Evolutionary conservation across 2,113 vertebrate genomes (phyloP).

Genomic region (Brachyhypopomus occidentalis): DNA sequence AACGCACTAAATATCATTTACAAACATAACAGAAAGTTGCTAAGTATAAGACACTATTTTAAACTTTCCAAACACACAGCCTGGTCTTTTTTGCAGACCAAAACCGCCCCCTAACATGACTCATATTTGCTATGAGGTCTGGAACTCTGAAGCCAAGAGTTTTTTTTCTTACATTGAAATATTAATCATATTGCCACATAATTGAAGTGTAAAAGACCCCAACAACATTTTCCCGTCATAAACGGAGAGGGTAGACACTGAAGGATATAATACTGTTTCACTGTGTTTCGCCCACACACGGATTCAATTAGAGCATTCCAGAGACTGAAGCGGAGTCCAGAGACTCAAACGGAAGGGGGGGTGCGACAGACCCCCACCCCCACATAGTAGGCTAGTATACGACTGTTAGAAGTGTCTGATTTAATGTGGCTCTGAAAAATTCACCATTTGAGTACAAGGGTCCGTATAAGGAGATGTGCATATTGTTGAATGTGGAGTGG

Average conservation of each 20-base stretch:
- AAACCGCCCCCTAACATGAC: neutral
- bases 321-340: slow-evolving; percentile 48
- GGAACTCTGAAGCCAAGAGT: slow-evolving; percentile 16
- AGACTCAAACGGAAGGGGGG: slow-evolving; percentile 48
- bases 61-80: neutral
- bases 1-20: neutral
- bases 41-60: neutral
- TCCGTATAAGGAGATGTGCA: neutral
- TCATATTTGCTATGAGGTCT: slow-evolving; percentile 7
- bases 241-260: slow-evolving; percentile 1
- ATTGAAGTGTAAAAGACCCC: slow-evolving; percentile 22
- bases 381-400: slow-evolving; percentile 66
- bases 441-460: neutral
- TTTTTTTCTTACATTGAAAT: neutral
- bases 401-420: slow-evolving; percentile 51
- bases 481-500: neutral
- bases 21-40: slow-evolving; percentile 7
- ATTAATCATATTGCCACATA: slow-evolving; percentile 14
- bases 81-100: neutral
- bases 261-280: slow-evolving; percentile 8
- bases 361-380: slow-evolving; percentile 64
- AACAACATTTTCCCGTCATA: neutral
- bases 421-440: neutral
- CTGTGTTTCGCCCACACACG: slow-evolving; percentile 62
- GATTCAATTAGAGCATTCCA: slow-evolving; percentile 75